phyloP scores from a whole-genome alignment of 2,113 vertebrate genomes.

The Cyanoramphus novaezelandiae region DNA sequence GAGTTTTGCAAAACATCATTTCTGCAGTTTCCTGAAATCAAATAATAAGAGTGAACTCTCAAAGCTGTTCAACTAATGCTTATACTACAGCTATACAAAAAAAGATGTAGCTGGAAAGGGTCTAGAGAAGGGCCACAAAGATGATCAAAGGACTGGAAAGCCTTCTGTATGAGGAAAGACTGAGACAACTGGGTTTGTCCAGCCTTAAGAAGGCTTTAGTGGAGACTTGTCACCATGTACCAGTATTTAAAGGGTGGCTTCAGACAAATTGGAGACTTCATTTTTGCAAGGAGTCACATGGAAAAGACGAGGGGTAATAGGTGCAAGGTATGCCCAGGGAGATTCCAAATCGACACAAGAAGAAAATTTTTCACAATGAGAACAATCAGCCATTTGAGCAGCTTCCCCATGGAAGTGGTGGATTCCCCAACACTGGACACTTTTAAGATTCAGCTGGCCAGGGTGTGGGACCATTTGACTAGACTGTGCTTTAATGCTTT shows the following conservation, averaged over 20 bases:
- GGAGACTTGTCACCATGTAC: background rate
- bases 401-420: background rate
- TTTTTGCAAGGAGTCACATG: background rate
- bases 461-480: background rate
- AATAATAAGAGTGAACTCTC: background rate
- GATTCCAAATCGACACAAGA: background rate
- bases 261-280: background rate
- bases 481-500: fast-evolving
- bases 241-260: background rate
- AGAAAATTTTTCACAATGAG: background rate
- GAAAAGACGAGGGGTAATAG: background rate
- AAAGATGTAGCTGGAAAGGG: background rate
- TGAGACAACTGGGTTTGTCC: background rate
- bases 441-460: background rate
- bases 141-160: background rate
- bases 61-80: background rate
- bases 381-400: background rate
- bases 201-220: background rate
- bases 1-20: background rate
- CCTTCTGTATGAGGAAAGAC: background rate
- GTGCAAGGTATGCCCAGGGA: background rate
- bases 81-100: background rate
- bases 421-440: background rate
- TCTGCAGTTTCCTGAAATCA: background rate
- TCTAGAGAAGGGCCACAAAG: background rate